Base-by-base conservation (phyloP, 2,113 vertebrate species). In the Catagonus wagneri region DNA sequence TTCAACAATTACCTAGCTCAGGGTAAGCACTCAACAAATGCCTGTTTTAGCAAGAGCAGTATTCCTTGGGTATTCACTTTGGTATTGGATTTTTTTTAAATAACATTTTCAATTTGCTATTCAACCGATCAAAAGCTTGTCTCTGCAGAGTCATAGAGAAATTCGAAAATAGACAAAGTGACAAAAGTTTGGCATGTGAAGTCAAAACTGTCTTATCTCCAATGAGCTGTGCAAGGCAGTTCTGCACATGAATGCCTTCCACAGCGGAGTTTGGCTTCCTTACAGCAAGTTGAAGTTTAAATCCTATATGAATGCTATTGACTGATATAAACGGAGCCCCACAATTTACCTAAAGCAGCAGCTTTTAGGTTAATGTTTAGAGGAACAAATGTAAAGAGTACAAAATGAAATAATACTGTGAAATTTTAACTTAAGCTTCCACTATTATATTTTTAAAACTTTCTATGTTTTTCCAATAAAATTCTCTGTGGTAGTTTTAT, bases 181-280 rank as follows among this genome's bases (percentile, higher is more conserved):
- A 96, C 96, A 96, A 92, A 96, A 93, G 89, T 93, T 96, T 96
- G 93, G 94, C 97, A 84, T 74, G 56, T 72, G 54, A 95, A 96
- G 93, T 96, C 93, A 93, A 92, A 97, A 74, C 93, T 66, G 92
- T 93, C 96, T 94, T 93, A 93, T 96, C 94, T 94, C 79, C 97
- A 97, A 78, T 74, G 96, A 95, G 89, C 96, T 96, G 94, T 95
- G 95, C 95, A 95, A 89, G 86, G 60, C 7, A 12, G 83, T 79
- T 94, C 76, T 92, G 90, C 83, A 95, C 88, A 94, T 95, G 96
- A 93, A 54, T 87, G 95, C 69, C 1, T 63, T 78, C 78, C 54
- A 32, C 36, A 65, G 92, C 68, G 19, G 85, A 94, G 84, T 52
- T 17, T 63, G 84, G 75, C 88, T 91, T 52, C 91, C 72, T 78